Evolutionary conservation across 2,888 invertebrate genomes (phyloP).

Genomic region (Watsonalla binaria): DNA sequence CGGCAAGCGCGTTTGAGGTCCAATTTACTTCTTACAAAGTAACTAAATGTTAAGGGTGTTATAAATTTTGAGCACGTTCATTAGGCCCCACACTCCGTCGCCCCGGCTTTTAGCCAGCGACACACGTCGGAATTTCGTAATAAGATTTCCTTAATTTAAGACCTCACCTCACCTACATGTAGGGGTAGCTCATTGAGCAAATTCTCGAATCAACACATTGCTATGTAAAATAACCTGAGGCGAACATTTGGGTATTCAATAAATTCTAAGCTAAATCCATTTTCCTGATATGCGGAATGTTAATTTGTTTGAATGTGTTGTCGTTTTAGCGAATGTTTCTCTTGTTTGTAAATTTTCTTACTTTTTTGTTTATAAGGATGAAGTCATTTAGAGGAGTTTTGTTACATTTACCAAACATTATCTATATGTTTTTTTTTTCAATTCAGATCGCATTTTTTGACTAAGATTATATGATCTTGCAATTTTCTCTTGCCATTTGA

Average conservation of each 20-base stretch:
- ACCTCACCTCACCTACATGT: conserved; percentile 27
- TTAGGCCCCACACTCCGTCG: conserved; percentile 56
- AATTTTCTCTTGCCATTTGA: too few relatives aligned
- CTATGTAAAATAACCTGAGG: conserved; percentile 13
- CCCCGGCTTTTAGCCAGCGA: conserved; percentile 62
- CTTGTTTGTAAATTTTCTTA: background rate
- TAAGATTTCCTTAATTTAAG: conserved; percentile 75
- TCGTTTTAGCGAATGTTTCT: background rate
- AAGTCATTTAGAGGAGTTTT: too few relatives aligned
- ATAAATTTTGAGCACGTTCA: conserved; percentile 75
- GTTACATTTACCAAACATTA: too few relatives aligned
- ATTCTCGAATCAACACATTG: conserved; percentile 33
- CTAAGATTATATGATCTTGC: too few relatives aligned
- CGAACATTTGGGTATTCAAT: background rate
- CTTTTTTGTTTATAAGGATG: background rate
- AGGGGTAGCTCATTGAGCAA: conserved; percentile 21
- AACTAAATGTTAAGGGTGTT: conserved; percentile 67
- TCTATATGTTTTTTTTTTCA: too few relatives aligned
- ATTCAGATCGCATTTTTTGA: too few relatives aligned
- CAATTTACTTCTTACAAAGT: conserved; percentile 52
- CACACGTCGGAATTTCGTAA: conserved; percentile 76
- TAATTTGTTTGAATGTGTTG: background rate
- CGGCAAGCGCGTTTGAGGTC: conserved; percentile 44
- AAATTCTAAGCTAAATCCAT: background rate
- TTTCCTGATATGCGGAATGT: background rate